Evolutionary conservation across 2,113 vertebrate species (phyloP).

Genomic region (Centropus bengalensis): DNA sequence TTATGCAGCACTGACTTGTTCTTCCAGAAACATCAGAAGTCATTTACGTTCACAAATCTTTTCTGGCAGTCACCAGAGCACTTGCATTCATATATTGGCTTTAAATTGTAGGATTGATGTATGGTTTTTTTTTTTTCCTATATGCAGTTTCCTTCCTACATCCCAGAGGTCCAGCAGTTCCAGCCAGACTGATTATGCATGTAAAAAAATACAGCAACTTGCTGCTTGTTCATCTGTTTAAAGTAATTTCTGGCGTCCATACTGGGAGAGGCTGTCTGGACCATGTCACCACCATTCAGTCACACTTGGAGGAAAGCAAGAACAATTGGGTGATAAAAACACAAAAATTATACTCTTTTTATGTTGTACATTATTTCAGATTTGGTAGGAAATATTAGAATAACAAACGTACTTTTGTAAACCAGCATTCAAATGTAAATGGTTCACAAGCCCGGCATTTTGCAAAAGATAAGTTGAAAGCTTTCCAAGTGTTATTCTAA

Average conservation of each 20-base stretch:
- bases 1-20: not conserved
- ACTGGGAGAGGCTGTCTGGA: not conserved
- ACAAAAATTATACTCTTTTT: not conserved
- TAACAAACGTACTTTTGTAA: not conserved
- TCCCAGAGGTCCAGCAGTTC: not conserved
- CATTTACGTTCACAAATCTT: not conserved
- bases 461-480: not conserved
- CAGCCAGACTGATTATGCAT: not conserved
- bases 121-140: not conserved
- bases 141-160: not conserved
- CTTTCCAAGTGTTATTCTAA: not conserved
- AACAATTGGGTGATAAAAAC: not conserved
- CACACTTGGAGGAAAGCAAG: not conserved
- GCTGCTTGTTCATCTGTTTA: not conserved
- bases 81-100: not conserved
- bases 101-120: not conserved
- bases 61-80: not conserved
- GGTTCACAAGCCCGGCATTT: not conserved
- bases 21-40: not conserved
- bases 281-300: not conserved
- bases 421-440: not conserved
- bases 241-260: not conserved
- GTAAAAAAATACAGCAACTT: accelerated
- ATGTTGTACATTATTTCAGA: not conserved
- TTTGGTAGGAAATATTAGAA: not conserved